These are phyloP conservation scores for Eueremaeus valkanovi DNA, from an alignment of 2,888 invertebrate species.

Conservation along the genomic window DNA sequence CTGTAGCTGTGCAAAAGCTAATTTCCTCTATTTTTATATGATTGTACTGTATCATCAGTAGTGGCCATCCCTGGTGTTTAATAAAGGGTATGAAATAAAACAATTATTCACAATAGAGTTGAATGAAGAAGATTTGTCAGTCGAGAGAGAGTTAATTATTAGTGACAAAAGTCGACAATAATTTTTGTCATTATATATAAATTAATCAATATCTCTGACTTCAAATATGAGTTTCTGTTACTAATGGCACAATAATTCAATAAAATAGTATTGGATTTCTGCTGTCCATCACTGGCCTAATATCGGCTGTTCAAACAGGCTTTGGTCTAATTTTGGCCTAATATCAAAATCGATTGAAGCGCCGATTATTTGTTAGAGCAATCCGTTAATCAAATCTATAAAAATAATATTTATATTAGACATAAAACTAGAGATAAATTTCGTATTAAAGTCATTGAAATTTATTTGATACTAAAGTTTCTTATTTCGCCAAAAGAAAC, in stretches of 20 bases:
- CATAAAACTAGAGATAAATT: too few species aligned
- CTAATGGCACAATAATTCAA: slow-evolving; percentile 14
- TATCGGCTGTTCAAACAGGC: background rate
- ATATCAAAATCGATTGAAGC: background rate
- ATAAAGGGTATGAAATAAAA: background rate
- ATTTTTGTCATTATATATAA: slow-evolving; percentile 22
- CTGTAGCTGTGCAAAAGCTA: too few species aligned
- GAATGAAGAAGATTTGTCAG: slow-evolving; percentile 1
- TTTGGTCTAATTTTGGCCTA: background rate
- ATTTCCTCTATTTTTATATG: too few species aligned
- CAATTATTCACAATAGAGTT: background rate
- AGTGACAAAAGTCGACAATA: slow-evolving; percentile 8
- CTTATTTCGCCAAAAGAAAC: too few species aligned
- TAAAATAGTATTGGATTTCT: slow-evolving; percentile 11
- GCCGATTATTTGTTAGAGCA: too few species aligned
- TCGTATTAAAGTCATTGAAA: too few species aligned
- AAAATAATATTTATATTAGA: too few species aligned
- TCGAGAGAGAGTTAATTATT: background rate
- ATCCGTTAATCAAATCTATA: too few species aligned
- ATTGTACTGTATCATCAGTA: too few species aligned
- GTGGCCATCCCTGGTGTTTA: background rate
- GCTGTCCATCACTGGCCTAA: background rate
- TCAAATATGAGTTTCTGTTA: slow-evolving; percentile 1
- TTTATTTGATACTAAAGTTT: too few species aligned
- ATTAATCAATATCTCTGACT: slow-evolving; percentile 6